Evolutionary conservation across 2,113 vertebrate genomes (phyloP).

Genomic region (Istiophorus platypterus): DNA sequence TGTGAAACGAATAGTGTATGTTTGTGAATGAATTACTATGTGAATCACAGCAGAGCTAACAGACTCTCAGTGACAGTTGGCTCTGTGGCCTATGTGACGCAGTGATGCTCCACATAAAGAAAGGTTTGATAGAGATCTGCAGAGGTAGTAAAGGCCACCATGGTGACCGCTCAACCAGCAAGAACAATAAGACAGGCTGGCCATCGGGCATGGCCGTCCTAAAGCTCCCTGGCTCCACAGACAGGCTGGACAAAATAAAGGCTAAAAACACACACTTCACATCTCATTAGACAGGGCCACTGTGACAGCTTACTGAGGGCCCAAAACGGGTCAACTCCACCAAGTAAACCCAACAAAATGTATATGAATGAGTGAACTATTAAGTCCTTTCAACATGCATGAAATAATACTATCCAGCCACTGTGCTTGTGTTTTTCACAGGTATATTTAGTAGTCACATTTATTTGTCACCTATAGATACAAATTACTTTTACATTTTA

Average conservation of each 20-base stretch:
- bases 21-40: constrained; percentile 72
- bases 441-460: background rate
- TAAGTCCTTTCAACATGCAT: background rate
- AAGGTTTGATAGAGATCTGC: constrained; percentile 81
- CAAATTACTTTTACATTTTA: background rate
- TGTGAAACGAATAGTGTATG: constrained; percentile 56
- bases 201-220: constrained; percentile 36
- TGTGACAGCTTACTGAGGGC: constrained; percentile 55
- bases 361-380: background rate
- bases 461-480: background rate
- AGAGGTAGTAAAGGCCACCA: constrained; percentile 69
- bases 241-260: constrained; percentile 61
- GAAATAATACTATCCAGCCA: background rate
- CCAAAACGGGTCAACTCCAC: constrained; percentile 22
- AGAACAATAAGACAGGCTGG: constrained; percentile 69
- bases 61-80: constrained; percentile 53
- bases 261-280: constrained; percentile 83
- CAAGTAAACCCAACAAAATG: constrained; percentile 12
- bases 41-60: constrained; percentile 55
- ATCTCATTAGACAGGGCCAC: constrained; percentile 71
- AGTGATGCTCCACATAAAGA: constrained; percentile 67
- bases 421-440: background rate
- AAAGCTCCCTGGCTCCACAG: constrained; percentile 78
- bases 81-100: constrained; percentile 52
- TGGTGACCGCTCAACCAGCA: constrained; percentile 74